Evolutionary conservation across 1,140 invertebrate genomes (phyloP).

Genomic region (Bombus waltoni): DNA sequence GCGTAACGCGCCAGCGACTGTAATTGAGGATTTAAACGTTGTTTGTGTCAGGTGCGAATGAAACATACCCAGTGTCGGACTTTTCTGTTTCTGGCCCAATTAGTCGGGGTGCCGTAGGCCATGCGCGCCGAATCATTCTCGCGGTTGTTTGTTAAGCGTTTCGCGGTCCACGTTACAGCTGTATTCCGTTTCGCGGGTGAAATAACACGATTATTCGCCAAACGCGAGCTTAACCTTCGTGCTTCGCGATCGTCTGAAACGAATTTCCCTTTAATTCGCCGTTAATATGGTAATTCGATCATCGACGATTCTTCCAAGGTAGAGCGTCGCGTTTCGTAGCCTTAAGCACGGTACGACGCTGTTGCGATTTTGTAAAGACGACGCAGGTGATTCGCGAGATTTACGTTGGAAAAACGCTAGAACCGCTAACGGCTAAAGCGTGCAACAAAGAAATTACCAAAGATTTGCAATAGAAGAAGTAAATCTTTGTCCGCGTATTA

Average conservation of each 20-base stretch:
- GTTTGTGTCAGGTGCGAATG: constrained; percentile 55
- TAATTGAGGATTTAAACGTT: constrained; percentile 55
- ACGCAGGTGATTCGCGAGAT: no score
- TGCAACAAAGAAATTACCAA: no score
- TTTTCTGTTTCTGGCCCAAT: constrained; percentile 51
- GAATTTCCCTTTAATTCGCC: neutral
- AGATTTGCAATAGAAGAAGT: no score
- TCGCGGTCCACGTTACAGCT: constrained; percentile 31
- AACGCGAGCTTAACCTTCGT: neutral
- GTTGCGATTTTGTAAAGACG: no score
- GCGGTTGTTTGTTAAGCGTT: constrained; percentile 33
- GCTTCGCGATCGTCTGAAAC: neutral
- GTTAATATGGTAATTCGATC: neutral
- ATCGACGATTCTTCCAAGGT: neutral
- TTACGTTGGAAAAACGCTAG: no score
- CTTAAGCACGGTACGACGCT: no score
- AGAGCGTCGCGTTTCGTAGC: neutral
- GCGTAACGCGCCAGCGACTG: constrained; percentile 43
- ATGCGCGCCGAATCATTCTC: constrained; percentile 14
- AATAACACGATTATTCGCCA: constrained; percentile 18
- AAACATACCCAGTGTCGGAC: constrained; percentile 47
- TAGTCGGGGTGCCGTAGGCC: neutral
- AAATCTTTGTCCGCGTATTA: no score
- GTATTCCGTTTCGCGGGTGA: constrained; percentile 8
- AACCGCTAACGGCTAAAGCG: no score